Conservation (phyloP, 2,113 vertebrate species). For the Sceloporus tristichus region DNA sequence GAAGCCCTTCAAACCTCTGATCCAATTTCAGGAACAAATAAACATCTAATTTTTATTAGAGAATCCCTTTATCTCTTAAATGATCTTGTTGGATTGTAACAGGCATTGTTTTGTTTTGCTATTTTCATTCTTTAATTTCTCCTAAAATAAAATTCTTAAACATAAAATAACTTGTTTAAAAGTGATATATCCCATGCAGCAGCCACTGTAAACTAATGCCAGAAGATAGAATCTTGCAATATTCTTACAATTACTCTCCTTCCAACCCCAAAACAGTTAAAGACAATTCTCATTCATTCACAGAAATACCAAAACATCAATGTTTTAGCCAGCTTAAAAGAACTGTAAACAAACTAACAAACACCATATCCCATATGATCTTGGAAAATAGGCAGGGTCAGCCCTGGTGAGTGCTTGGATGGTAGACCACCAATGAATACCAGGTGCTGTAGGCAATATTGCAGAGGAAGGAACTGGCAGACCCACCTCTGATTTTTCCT, state of each 20-base stretch:
- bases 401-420: too few species aligned
- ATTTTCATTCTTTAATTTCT: neutral
- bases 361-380: too few species aligned
- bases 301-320: neutral
- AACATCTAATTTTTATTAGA: neutral
- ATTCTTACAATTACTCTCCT: neutral
- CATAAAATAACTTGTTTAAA: neutral
- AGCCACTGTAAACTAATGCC: neutral
- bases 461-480: too few species aligned
- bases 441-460: too few species aligned
- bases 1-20: neutral
- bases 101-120: neutral
- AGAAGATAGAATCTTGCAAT: neutral
- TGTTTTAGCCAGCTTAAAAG: too few species aligned
- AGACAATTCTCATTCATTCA: too few species aligned
- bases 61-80: neutral
- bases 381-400: too few species aligned
- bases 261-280: neutral
- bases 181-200: neutral
- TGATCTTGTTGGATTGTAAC: neutral
- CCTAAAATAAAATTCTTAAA: neutral
- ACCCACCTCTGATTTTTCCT: too few species aligned
- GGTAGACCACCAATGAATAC: too few species aligned
- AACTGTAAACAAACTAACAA: too few species aligned
- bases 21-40: neutral